These are phyloP conservation scores for Gnathonemus echidnorhynchus DNA, from an alignment of 2,113 vertebrate species.

Conservation along the genomic window DNA sequence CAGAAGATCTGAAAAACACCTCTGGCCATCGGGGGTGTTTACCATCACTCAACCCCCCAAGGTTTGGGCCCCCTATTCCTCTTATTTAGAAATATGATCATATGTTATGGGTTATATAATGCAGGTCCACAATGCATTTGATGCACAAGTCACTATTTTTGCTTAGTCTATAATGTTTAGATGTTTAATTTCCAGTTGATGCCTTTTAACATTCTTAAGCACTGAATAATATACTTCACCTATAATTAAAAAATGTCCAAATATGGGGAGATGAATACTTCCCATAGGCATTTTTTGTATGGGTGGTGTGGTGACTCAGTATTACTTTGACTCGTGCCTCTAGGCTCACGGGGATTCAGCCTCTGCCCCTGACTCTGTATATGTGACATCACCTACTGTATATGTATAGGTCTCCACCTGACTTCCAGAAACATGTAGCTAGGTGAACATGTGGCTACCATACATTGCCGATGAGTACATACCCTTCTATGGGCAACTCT, in stretches of 20 bases:
- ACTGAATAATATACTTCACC: not conserved
- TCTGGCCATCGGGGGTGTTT: not conserved
- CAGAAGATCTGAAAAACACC: not conserved
- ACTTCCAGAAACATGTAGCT: not conserved
- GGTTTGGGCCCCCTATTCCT: not conserved
- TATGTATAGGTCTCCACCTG: not conserved
- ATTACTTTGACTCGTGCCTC: not conserved
- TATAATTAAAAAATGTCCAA: not conserved
- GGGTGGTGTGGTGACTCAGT: not conserved
- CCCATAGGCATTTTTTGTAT: not conserved
- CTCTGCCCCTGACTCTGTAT: not conserved
- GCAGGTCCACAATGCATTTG: not conserved
- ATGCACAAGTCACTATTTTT: not conserved
- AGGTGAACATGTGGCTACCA: not conserved
- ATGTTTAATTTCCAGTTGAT: not conserved
- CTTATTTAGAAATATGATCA: not conserved
- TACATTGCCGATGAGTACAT: not conserved
- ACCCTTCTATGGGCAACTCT: not conserved
- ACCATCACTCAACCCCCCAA: not conserved
- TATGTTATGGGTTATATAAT: not conserved
- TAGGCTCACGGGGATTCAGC: not conserved
- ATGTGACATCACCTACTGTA: not conserved
- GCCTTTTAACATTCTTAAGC: not conserved
- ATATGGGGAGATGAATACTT: not conserved
- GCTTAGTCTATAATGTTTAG: not conserved